phyloP scores from a whole-genome alignment of 53 echinoderm and acorn worm genomes.

The Arbacia lixula region DNA sequence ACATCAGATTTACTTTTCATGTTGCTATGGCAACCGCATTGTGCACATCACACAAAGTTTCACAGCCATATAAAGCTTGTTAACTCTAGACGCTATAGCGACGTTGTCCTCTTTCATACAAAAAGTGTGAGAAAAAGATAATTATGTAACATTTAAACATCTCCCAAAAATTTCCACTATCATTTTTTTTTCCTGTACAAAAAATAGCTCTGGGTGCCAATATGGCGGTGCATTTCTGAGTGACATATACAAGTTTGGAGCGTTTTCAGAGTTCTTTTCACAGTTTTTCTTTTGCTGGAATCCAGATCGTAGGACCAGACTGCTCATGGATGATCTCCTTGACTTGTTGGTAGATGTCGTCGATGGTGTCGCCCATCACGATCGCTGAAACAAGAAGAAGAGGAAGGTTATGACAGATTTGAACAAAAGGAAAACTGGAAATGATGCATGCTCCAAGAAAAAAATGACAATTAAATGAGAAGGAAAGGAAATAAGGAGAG shows the following conservation, averaged over 20 bases:
- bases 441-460: too few species aligned
- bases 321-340: slow-evolving; percentile 95
- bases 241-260: slow-evolving; percentile 38
- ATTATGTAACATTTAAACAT: slow-evolving; percentile 1
- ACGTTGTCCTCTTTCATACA: slow-evolving; percentile 16
- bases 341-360: slow-evolving; percentile 86
- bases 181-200: slow-evolving; percentile 36
- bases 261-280: slow-evolving; percentile 29
- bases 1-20: too few species aligned
- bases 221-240: slow-evolving; percentile 4
- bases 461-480: slow-evolving; percentile 1
- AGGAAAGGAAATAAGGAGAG: too few species aligned
- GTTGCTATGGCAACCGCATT: too few species aligned
- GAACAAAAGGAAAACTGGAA: too few species aligned
- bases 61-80: too few species aligned
- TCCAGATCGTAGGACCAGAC: slow-evolving; percentile 92
- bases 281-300: slow-evolving; percentile 94
- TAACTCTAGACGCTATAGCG: too few species aligned
- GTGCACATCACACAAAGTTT: too few species aligned
- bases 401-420: not conserved
- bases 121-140: not conserved
- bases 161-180: slow-evolving; percentile 7
- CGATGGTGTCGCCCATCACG: slow-evolving; percentile 92
- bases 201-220: slow-evolving; percentile 31
- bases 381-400: slow-evolving; percentile 64